A percentile compares a stretch with the other conserved stretches of the same genome.
Evolutionary conservation across 2,797 vertebrate genomes (phyloP).

Genomic region (Mergus octosetaceus): DNA sequence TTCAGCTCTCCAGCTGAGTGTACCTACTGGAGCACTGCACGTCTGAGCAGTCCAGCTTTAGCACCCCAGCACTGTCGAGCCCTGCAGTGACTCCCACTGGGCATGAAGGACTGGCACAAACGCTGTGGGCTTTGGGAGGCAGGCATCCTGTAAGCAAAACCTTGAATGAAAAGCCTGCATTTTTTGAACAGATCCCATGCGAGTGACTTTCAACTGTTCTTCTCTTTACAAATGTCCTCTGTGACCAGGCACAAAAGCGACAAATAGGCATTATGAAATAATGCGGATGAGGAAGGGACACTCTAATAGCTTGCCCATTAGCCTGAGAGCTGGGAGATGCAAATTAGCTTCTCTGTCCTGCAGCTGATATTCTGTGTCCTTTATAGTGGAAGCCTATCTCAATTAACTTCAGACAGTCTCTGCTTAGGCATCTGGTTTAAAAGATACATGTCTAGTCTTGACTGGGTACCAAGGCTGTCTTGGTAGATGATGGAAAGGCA

Average conservation of each 20-base stretch:
- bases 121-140: not conserved
- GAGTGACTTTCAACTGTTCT: not conserved
- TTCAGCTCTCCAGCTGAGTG: not conserved
- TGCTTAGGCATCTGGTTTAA: not conserved
- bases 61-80: not conserved
- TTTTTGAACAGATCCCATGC: not conserved
- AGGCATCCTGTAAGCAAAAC: not conserved
- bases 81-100: not conserved
- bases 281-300: fast-evolving
- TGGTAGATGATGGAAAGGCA: not conserved
- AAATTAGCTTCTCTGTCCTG: not conserved
- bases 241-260: not conserved
- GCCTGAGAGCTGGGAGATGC: not conserved
- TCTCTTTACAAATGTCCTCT: not conserved
- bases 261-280: not conserved
- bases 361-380: not conserved
- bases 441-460: not conserved
- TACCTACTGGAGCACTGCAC: not conserved
- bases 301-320: not conserved
- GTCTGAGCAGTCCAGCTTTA: not conserved
- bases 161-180: fast-evolving
- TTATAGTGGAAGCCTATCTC: not conserved
- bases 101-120: fast-evolving
- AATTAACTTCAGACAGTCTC: not conserved
- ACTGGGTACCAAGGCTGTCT: not conserved